Evolutionary conservation across 1,140 invertebrate genomes (phyloP).

Genomic region (Dryas iulia): DNA sequence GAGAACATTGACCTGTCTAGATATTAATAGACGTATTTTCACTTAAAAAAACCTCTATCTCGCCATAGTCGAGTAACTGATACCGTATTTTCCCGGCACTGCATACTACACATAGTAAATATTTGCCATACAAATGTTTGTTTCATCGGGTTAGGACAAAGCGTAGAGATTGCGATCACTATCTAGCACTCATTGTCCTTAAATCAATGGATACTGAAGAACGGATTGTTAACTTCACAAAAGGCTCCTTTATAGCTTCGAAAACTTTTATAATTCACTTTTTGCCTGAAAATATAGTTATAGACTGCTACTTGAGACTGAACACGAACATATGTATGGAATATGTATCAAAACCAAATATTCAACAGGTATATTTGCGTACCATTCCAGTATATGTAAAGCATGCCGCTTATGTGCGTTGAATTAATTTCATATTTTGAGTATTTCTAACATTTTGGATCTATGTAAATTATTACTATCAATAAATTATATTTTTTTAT

Average conservation of each 20-base stretch:
- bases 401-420: background rate
- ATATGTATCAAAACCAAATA: background rate
- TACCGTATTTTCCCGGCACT: background rate
- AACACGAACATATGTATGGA: background rate
- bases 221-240: background rate
- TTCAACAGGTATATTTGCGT: slow-evolving; percentile 1
- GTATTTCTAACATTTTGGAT: background rate
- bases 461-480: background rate
- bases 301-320: background rate
- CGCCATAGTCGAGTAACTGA: background rate
- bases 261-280: background rate
- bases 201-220: background rate
- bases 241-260: background rate
- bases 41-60: background rate
- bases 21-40: too few species aligned
- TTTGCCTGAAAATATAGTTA: background rate
- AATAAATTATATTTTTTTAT: too few species aligned
- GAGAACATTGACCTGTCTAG: too few species aligned
- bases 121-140: slow-evolving; percentile 3
- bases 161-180: background rate
- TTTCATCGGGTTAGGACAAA: background rate
- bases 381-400: background rate
- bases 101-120: background rate
- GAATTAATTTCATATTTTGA: background rate
- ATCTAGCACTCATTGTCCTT: slow-evolving; percentile 1